Evolutionary conservation across 2,888 invertebrate genomes (phyloP).

Genomic region (Tetropium fuscum): DNA sequence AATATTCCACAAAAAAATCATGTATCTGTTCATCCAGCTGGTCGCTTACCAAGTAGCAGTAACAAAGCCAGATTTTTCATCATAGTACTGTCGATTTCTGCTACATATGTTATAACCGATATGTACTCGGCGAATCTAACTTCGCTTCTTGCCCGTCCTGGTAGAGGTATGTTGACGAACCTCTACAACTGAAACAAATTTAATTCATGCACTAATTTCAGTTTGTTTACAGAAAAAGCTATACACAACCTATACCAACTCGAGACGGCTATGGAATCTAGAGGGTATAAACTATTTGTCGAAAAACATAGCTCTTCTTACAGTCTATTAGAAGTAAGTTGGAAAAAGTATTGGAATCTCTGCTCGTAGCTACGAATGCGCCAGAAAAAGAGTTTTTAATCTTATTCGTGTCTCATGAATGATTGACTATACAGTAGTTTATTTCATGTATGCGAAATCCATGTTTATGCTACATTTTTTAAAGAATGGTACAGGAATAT

Average conservation of each 20-base stretch:
- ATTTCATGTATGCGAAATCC: not conserved
- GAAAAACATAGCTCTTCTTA: constrained; percentile 81
- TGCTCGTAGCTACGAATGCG: not conserved
- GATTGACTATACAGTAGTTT: not conserved
- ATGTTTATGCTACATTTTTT: constrained; percentile 9
- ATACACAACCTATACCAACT: constrained; percentile 76
- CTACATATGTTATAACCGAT: constrained; percentile 82
- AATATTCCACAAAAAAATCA: too few relatives aligned
- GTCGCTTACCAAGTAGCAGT: constrained; percentile 72
- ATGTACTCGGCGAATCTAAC: constrained; percentile 85
- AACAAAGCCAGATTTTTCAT: constrained; percentile 77
- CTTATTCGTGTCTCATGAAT: constrained; percentile 4
- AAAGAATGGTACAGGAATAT: constrained; percentile 82
- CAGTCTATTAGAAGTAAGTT: constrained; percentile 74
- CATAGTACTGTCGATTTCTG: constrained; percentile 78
- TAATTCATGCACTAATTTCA: not conserved
- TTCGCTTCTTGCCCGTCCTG: constrained; percentile 79
- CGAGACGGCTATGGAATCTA: constrained; percentile 74
- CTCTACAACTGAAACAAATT: not conserved
- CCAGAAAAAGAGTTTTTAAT: too few relatives aligned
- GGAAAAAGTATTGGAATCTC: not conserved
- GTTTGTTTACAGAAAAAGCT: constrained; percentile 70
- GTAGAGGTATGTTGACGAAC: constrained; percentile 65
- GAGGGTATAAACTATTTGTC: constrained; percentile 76
- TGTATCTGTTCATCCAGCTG: too few relatives aligned